Evolutionary conservation across 2,113 vertebrate genomes (phyloP).

Genomic region (Bujurquina vittata): DNA sequence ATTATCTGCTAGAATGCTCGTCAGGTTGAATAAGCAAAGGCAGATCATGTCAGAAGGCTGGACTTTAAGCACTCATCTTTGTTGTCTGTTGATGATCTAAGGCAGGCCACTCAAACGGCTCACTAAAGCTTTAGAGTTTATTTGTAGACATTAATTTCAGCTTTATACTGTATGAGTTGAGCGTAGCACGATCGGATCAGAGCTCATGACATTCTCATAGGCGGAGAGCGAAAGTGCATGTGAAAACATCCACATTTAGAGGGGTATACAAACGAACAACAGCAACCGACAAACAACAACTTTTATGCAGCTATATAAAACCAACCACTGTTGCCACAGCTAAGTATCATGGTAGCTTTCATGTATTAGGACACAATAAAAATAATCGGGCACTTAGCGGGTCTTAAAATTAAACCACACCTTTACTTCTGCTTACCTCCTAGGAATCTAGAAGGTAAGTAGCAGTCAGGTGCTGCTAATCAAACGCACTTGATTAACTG

Average conservation of each 20-base stretch:
- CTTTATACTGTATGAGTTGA: conserved; percentile 31
- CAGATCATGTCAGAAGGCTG: neutral
- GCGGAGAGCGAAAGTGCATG: neutral
- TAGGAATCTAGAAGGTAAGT: too few species aligned
- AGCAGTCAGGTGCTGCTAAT: too few species aligned
- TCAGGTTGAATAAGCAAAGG: neutral
- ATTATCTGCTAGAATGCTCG: neutral
- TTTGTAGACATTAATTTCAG: conserved; percentile 30
- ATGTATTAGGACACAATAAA: too few species aligned
- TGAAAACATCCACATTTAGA: neutral
- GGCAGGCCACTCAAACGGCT: neutral
- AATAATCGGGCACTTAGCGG: too few species aligned
- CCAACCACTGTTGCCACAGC: too few species aligned
- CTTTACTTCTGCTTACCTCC: too few species aligned
- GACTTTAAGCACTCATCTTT: conserved; percentile 7
- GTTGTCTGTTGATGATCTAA: conserved; percentile 24
- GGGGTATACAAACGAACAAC: neutral
- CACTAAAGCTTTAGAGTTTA: conserved; percentile 25
- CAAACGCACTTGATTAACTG: too few species aligned
- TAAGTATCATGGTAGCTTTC: too few species aligned
- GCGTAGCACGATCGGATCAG: conserved; percentile 12
- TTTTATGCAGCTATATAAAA: neutral
- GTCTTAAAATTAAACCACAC: too few species aligned
- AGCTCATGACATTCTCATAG: conserved; percentile 4
- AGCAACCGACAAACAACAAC: neutral